Base-by-base conservation (phyloP, 2,888 invertebrate genomes). In the Tethea ocularis region DNA sequence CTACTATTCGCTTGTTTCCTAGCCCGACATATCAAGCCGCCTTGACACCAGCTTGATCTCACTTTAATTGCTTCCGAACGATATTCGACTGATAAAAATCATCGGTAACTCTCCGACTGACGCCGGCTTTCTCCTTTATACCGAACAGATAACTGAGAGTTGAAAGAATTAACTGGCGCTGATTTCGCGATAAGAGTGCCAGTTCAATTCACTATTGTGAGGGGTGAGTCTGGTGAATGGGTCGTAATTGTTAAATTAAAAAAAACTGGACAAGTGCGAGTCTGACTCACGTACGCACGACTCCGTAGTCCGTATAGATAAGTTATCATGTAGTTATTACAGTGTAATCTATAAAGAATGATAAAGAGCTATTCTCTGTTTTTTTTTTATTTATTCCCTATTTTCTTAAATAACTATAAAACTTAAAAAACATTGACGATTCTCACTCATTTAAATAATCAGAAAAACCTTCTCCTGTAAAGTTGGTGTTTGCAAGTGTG, bases 11-110 rank as follows among this genome's bases (percentile, higher is more conserved):
- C 33, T 13, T 13, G 2, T 33, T 33, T 70, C 59, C n/a, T 70
- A 69, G 82, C 80, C 75, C 60, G 26, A 70, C 70, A 11, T 66
- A 58, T 68, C 72, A 72, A 68, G 62, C 52, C 59, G 62, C 60
- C 74, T 69, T 78, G 76, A 76, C 74, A 78, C 64, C 63, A 58
- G 67, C 61, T 71, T 78, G 75, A 84, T 82, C 79, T 79, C 74
- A 65, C 69, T 80, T 80, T 84, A 84, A 85, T 83, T 83, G 78
- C 78, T 78, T 80, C 68, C 67, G 66, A 76, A 68, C 61, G 68
- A 73, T 71, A 71, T 65, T 68, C 61, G 59, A 60, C 51, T 60
- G 81, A 83, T 80, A 79, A 82, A 74, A 75, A 71, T 67, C 70
- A 59, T 57, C 56, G 58, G 58, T 61, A 51, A 41, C 52, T 52